Evolutionary conservation across 2,113 vertebrate genomes (phyloP).

Genomic region (Cervus canadensis): DNA sequence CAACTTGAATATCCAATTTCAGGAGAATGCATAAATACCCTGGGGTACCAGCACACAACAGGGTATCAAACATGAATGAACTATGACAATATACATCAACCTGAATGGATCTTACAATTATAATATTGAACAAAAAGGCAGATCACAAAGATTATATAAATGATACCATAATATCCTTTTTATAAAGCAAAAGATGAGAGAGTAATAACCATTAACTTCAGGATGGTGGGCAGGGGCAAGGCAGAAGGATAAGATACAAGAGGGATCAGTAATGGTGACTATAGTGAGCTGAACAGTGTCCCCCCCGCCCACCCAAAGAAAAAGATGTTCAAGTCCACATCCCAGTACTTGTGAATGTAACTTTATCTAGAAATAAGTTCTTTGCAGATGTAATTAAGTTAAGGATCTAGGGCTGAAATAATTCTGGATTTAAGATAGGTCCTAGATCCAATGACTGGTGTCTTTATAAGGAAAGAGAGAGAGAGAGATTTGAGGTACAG

Average conservation of each 20-base stretch:
- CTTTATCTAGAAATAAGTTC: background rate
- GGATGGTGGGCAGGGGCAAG: background rate
- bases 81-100: background rate
- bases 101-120: background rate
- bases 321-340: background rate
- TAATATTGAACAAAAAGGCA: background rate
- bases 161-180: background rate
- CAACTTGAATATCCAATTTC: background rate
- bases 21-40: background rate
- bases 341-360: background rate
- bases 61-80: background rate
- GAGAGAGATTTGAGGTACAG: background rate
- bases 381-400: background rate
- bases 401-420: background rate
- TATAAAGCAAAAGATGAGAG: background rate
- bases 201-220: background rate
- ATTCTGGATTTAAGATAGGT: background rate
- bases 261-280: background rate
- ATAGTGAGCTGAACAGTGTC: background rate
- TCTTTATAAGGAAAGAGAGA: background rate
- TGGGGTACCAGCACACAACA: background rate
- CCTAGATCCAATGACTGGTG: background rate
- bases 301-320: background rate
- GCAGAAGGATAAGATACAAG: background rate
- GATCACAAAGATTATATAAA: background rate